These are phyloP conservation scores for Osmerus mordax DNA, from an alignment of 2,113 vertebrate genomes.

Conservation along the genomic window DNA sequence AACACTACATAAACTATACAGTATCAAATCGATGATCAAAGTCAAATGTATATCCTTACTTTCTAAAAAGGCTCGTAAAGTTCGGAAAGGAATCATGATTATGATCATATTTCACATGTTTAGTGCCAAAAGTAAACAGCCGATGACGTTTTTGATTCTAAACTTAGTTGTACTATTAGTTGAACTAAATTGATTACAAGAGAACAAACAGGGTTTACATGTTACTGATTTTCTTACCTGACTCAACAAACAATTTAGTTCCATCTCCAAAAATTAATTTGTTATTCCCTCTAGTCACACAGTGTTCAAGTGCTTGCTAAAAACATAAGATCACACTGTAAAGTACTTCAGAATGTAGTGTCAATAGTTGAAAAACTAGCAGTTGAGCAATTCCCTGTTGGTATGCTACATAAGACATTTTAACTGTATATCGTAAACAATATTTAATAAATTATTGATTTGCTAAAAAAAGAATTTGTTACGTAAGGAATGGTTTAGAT, in stretches of 20 bases:
- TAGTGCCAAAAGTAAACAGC: no score
- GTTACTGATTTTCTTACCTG: slow-evolving; percentile 12
- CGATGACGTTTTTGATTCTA: no score
- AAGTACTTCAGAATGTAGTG: background rate
- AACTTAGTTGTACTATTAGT: no score
- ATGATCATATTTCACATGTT: background rate
- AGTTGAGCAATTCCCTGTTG: no score
- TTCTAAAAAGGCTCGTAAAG: no score
- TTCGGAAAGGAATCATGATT: no score
- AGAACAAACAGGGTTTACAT: background rate
- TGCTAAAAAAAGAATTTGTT: no score
- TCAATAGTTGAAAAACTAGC: background rate
- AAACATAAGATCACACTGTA: slow-evolving; percentile 18
- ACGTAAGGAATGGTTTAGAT: no score
- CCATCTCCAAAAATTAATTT: slow-evolving; percentile 29
- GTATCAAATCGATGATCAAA: background rate
- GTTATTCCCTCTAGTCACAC: slow-evolving; percentile 34
- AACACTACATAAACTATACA: slow-evolving; percentile 8
- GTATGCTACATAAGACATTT: no score
- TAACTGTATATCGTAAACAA: no score
- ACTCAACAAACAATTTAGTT: slow-evolving; percentile 10
- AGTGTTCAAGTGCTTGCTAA: background rate
- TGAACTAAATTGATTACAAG: no score
- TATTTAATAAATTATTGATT: no score
- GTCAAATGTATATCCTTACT: background rate